phyloP scores from a whole-genome alignment of 2,113 vertebrate genomes.

The Silurus asotus region DNA sequence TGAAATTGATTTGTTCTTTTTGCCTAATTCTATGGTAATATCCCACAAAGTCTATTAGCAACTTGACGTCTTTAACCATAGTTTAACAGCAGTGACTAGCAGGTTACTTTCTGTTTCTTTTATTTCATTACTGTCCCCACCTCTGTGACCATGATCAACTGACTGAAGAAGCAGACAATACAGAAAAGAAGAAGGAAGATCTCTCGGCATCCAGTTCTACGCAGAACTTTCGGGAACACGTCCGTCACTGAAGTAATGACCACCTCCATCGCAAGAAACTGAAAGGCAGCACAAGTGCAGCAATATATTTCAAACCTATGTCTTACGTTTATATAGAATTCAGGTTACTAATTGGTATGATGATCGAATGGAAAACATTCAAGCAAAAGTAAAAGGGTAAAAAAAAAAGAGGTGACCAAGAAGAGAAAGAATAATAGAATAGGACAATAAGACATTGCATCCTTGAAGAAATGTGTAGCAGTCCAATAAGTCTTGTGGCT shows the following conservation, averaged over 20 bases:
- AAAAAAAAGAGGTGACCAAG: neutral
- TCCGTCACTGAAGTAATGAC: slow-evolving; percentile 68
- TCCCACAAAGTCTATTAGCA: neutral
- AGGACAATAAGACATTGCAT: neutral
- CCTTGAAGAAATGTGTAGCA: neutral
- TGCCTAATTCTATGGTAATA: neutral
- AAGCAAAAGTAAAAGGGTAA: neutral
- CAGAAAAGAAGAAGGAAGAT: slow-evolving; percentile 69
- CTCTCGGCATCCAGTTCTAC: slow-evolving; percentile 61
- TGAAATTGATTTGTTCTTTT: neutral
- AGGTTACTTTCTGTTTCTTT: neutral
- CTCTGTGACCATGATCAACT: slow-evolving; percentile 73
- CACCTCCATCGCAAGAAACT: slow-evolving; percentile 72
- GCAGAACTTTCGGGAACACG: slow-evolving; percentile 67
- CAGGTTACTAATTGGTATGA: neutral
- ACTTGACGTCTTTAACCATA: neutral
- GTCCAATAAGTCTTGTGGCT: too few relatives aligned
- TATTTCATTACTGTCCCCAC: slow-evolving; percentile 46
- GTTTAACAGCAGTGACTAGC: neutral
- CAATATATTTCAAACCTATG: neutral
- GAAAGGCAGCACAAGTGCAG: neutral
- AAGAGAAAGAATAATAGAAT: neutral
- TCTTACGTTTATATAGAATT: neutral
- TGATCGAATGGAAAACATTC: neutral
- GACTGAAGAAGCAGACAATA: slow-evolving; percentile 65